A percentile compares a stretch with the other conserved stretches of the same genome.
Conservation (phyloP, 2,797 vertebrate species). For the Mus minutoides region DNA sequence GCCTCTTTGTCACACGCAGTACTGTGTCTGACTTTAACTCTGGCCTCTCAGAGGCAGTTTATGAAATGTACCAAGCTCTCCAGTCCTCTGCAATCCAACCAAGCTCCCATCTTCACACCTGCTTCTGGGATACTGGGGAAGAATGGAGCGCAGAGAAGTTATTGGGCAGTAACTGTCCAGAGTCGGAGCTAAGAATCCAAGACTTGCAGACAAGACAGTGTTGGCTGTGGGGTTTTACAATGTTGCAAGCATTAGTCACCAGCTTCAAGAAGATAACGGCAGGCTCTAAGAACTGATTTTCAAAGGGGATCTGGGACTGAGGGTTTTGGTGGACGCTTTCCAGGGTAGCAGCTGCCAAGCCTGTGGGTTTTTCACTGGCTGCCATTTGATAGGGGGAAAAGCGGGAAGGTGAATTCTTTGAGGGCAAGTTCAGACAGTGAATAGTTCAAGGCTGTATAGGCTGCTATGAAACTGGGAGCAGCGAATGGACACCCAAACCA, state of each 20-base stretch:
- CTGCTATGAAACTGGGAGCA: conserved; percentile 50
- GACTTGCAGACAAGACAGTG: conserved; percentile 60
- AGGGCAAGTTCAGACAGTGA: conserved; percentile 80
- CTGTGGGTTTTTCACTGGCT: conserved; percentile 78
- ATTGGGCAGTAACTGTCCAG: conserved; percentile 41
- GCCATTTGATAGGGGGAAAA: conserved; percentile 68
- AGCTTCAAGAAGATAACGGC: conserved; percentile 50
- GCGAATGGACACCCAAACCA: conserved; percentile 56
- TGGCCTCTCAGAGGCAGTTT: conserved; percentile 38
- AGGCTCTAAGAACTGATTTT: conserved; percentile 69
- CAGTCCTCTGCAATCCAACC: conserved; percentile 54
- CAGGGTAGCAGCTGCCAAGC: conserved; percentile 70
- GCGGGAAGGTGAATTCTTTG: conserved; percentile 71
- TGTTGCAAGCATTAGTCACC: conserved; percentile 55
- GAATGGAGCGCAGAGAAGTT: conserved; percentile 24
- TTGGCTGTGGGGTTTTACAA: conserved; percentile 53
- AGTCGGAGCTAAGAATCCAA: conserved; percentile 26
- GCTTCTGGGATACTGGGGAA: conserved; percentile 37
- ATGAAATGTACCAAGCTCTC: conserved; percentile 46
- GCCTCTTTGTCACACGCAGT: conserved; percentile 1
- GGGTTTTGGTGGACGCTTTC: conserved; percentile 64
- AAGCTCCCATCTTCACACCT: not conserved
- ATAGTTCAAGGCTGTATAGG: conserved; percentile 76
- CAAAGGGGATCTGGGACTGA: conserved; percentile 75
- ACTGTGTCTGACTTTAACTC: not conserved